Base-by-base conservation (phyloP, 2,113 vertebrate species). In the Urocolius indicus region DNA sequence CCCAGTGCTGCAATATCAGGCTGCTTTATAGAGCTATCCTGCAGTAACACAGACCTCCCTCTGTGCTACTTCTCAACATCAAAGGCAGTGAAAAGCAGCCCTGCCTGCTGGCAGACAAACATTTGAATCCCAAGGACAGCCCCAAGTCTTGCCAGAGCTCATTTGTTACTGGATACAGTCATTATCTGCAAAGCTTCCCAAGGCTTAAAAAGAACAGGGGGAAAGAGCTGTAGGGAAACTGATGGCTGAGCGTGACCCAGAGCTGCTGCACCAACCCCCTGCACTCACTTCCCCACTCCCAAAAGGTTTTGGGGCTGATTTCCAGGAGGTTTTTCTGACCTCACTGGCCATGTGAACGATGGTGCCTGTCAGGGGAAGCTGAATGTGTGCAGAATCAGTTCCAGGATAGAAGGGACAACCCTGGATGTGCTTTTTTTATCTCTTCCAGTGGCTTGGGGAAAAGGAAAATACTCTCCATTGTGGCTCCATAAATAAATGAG, bases 321-420 rank as follows among this genome's bases (percentile, higher is more conserved):
- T 17, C 72, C 11, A 14, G 26, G n/a, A n/a, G 74, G 46, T 54
- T 55, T 55, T 52, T 54, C 61, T 17, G 32, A 32, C 18, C 55
- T 34, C 3, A 0, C 29, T 2, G 14, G 22, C 46, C 54, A 10
- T 48, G 2, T 0, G 6, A 48, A 11, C 23, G 3, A 16, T 0
- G 4, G 18, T 20, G 52, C 30, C 5, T 2, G 0, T 4, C 59
- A 13, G 20, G 38, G 0, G 6, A 32, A 16, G 63, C 11, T 11
- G 45, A 36, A 58, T 1, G 5, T 2, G 21, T 20, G 12, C 48
- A 4, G 9, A 46, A 27, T 17, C 51, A 36, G 26, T 4, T 32
- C 62, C 36, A 45, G 67, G 46, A 2, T 4, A 9, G 54, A 18
- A 0, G 1, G 51, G 19, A 69, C 49, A 46, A 45, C 12, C 11